Evolutionary conservation across 2,888 invertebrate species (phyloP).

Genomic region (Erynnis tages): DNA sequence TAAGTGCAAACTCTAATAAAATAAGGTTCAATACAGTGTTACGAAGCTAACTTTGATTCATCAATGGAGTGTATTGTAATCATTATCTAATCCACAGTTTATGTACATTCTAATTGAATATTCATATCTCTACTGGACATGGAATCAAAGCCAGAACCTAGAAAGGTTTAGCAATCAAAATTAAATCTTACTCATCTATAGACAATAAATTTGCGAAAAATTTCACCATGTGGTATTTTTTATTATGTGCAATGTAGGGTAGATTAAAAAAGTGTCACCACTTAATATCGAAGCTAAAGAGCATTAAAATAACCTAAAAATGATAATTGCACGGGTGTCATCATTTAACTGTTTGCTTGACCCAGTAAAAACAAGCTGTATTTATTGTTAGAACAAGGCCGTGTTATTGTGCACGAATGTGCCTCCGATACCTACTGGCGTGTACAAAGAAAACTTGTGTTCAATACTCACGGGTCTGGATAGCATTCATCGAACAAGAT

Average conservation of each 20-base stretch:
- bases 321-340: conserved; percentile 16
- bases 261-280: conserved; percentile 5
- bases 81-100: background rate
- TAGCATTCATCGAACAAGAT: conserved; percentile 85
- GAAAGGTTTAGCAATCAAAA: too few relatives aligned
- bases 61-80: background rate
- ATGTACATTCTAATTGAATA: too few relatives aligned
- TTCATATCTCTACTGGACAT: too few relatives aligned
- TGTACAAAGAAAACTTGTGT: conserved; percentile 1
- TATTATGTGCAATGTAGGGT: conserved; percentile 10
- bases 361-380: conserved; percentile 27
- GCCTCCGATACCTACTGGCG: background rate
- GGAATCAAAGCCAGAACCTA: too few relatives aligned
- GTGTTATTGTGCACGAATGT: background rate
- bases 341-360: conserved; percentile 36
- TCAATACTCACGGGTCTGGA: conserved; percentile 81
- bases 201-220: too few relatives aligned
- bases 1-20: background rate
- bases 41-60: too few relatives aligned
- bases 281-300: background rate
- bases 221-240: background rate
- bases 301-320: conserved; percentile 22
- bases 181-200: too few relatives aligned
- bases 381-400: conserved; percentile 23
- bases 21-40: too few relatives aligned